Conservation (phyloP, 2,113 vertebrate genomes). For the Bombycilla garrulus region DNA sequence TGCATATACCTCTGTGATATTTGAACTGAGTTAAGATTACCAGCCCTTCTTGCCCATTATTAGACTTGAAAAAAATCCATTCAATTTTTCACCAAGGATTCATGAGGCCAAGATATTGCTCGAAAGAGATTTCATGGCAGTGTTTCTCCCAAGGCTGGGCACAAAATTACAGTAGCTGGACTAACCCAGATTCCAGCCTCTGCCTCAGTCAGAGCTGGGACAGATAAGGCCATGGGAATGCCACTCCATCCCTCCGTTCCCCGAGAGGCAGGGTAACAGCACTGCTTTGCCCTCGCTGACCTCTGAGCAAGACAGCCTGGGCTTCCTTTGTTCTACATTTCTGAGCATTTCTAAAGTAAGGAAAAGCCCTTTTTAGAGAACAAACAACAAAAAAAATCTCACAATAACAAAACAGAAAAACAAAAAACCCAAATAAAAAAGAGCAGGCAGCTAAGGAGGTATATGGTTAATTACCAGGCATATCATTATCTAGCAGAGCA, state of each 20-base stretch:
- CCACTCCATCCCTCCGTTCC: fast-evolving
- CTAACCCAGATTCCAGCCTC: not conserved
- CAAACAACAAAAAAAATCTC: not conserved
- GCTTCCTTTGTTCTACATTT: not conserved
- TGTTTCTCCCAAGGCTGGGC: not conserved
- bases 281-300: not conserved
- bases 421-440: not conserved
- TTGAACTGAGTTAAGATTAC: not conserved
- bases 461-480: not conserved
- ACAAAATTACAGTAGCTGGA: not conserved
- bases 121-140: not conserved
- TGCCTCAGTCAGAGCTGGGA: not conserved
- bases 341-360: not conserved
- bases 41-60: not conserved
- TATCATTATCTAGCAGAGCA: not conserved
- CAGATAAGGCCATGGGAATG: not conserved
- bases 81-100: not conserved
- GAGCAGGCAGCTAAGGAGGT: not conserved
- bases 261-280: fast-evolving
- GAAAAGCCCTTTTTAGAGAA: not conserved
- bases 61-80: not conserved
- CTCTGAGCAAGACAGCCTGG: not conserved
- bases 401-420: not conserved
- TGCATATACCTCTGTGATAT: not conserved
- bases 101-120: not conserved